phyloP scores from a whole-genome alignment of 2,797 vertebrate genomes.

The Eospalax fontanierii region DNA sequence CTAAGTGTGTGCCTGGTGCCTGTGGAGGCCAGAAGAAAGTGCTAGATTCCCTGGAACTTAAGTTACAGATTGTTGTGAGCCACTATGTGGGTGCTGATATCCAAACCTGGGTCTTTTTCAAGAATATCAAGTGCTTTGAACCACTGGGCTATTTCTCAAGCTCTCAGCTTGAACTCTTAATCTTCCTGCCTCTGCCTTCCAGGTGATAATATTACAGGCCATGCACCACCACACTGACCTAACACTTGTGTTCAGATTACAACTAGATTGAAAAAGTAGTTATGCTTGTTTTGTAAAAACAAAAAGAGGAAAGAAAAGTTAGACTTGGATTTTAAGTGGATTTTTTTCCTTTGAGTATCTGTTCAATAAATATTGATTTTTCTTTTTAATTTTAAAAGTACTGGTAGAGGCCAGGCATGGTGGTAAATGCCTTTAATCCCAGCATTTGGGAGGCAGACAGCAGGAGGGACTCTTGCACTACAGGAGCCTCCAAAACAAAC shows the following conservation, averaged over 20 bases:
- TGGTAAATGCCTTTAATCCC: no score
- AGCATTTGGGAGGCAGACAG: no score
- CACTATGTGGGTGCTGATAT: no score
- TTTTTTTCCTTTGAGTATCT: constrained; percentile 40
- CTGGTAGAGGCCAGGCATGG: not conserved
- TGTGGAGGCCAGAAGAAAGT: no score
- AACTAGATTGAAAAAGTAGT: not conserved
- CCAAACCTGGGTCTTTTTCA: no score
- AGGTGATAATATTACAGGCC: not conserved
- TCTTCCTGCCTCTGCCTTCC: not conserved
- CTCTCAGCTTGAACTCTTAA: no score
- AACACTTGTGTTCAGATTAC: constrained; percentile 15
- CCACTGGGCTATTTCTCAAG: no score
- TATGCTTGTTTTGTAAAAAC: constrained; percentile 6
- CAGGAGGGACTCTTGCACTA: not conserved
- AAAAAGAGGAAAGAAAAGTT: not conserved
- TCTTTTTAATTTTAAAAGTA: not conserved
- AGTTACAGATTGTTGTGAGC: no score
- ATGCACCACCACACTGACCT: not conserved
- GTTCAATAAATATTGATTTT: constrained; percentile 2
- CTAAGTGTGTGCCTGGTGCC: no score
- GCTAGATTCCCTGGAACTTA: no score
- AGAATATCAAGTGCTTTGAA: no score
- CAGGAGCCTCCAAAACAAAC: not conserved
- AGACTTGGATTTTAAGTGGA: not conserved